Percentiles rank a stretch among this genome's conserved stretches.
Conservation (phyloP, 2,888 invertebrate genomes). For the Lapara coniferarum region DNA sequence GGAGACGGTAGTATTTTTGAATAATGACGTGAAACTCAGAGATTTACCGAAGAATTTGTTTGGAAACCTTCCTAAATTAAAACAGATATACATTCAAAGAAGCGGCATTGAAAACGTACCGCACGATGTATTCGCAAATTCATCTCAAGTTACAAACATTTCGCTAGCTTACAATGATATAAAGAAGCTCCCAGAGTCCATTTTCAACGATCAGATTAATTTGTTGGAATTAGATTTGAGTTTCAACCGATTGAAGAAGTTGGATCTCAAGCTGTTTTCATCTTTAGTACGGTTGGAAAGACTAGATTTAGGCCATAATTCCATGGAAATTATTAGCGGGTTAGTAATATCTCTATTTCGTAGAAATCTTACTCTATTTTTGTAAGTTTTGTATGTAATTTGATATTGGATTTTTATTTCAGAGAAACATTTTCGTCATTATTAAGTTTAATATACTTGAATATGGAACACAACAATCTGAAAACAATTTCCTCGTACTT, state of each 20-base stretch:
- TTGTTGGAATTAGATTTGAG: conserved; percentile 86
- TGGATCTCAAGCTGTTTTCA: conserved; percentile 85
- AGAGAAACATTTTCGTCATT: conserved; percentile 81
- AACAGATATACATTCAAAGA: conserved; percentile 81
- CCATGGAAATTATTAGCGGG: conserved; percentile 82
- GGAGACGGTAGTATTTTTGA: conserved; percentile 79
- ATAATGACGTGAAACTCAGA: conserved; percentile 83
- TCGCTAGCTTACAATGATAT: conserved; percentile 85
- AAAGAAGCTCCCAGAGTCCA: conserved; percentile 79
- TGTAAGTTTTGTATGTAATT: background rate
- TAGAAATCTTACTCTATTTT: background rate
- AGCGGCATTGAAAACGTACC: conserved; percentile 84
- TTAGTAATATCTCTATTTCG: conserved; percentile 53
- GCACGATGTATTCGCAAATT: conserved; percentile 85
- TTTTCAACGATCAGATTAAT: conserved; percentile 86
- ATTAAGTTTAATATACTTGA: conserved; percentile 75
- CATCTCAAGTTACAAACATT: conserved; percentile 83
- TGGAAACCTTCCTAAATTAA: conserved; percentile 82
- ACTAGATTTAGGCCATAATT: conserved; percentile 87
- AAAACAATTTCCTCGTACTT: conserved; percentile 68
- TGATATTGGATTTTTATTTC: conserved; percentile 46
- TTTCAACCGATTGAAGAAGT: conserved; percentile 83
- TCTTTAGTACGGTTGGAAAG: conserved; percentile 81
- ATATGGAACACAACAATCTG: conserved; percentile 72
- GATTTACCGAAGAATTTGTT: conserved; percentile 84